Evolutionary conservation across 2,797 vertebrate species (phyloP), one percentile per base, ranked within the genome.

Genomic region (Notolepis coatsorum): DNA sequence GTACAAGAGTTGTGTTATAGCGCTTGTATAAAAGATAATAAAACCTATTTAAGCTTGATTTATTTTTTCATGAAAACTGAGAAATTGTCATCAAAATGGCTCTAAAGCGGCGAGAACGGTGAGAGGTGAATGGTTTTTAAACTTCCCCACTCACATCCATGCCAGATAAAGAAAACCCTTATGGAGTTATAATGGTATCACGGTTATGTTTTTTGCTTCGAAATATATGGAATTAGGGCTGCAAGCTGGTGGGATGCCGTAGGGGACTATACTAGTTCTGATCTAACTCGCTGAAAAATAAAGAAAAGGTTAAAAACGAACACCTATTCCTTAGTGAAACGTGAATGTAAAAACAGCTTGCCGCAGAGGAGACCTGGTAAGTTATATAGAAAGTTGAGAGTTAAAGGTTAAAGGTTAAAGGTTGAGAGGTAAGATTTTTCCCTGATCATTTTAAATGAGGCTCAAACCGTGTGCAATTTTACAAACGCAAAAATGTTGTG

Each of bases 21-120:
- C 75, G 87, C 89, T 82, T 88, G 90, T 92, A 92, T 87, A 92
- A 93, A 93, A 92, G 80, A 88, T 84, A 93, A 88, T 88, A 84
- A 91, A 92, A 89, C 88, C 77, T 87, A 88, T 87, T 84, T 77
- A 85, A 86, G 86, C 81, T 75, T 68, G 80, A 77, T 59, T 78
- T 74, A 68, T 73, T 67, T 69, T 70, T 61, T 67, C 17, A 64
- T 31, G 59, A 71, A 72, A 62, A 69, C 56, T 52, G 50, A 65
- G 62, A 79, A 80, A 87, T 80, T 68, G 73, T 76, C 63, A 47
- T 78, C 75, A 57, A 82, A 74, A 69, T 49, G 77, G 71, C 80
- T 79, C 73, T 33, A 49, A 33, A 65, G 53, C 74, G 59, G 57
- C 62, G 66, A 66, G 49, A 57, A 48, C 38, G n/a, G 56, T 37